These are phyloP conservation scores for Octodon degus DNA, from an alignment of 2,113 vertebrate genomes.

Conservation along the genomic window DNA sequence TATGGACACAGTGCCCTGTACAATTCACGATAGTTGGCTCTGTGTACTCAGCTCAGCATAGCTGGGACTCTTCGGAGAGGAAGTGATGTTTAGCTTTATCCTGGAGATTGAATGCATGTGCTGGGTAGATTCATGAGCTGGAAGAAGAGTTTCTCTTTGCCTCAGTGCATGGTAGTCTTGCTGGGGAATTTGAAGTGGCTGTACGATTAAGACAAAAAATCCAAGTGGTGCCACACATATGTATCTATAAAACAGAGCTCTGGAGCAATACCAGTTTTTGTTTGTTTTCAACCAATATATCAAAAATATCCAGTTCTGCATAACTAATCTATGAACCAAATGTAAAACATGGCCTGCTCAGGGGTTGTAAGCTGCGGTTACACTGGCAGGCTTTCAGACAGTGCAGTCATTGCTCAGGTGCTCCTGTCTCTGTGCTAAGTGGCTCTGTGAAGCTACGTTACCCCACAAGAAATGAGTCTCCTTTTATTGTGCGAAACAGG, in stretches of 20 bases:
- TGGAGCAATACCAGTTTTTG: neutral
- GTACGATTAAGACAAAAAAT: neutral
- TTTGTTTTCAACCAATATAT: neutral
- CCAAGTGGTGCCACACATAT: neutral
- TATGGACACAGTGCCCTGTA: neutral
- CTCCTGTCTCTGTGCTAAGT: neutral
- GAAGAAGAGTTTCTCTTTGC: neutral
- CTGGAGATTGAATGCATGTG: neutral
- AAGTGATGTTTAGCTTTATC: neutral
- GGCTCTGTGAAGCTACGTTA: neutral
- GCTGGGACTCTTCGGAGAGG: neutral
- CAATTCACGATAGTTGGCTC: fast-evolving
- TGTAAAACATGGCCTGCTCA: neutral
- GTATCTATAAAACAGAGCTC: neutral
- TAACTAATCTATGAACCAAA: neutral
- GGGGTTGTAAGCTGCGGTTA: neutral
- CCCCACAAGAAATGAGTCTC: neutral
- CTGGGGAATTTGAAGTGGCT: neutral
- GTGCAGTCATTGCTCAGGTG: neutral
- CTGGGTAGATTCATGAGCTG: neutral
- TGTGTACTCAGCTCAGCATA: neutral
- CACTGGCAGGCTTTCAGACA: neutral
- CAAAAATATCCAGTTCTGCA: neutral
- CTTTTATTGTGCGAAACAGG: neutral
- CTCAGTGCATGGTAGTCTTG: neutral